These are phyloP conservation scores for Cancer borealis DNA, from an alignment of 2,888 invertebrate genomes.

Conservation along the genomic window DNA sequence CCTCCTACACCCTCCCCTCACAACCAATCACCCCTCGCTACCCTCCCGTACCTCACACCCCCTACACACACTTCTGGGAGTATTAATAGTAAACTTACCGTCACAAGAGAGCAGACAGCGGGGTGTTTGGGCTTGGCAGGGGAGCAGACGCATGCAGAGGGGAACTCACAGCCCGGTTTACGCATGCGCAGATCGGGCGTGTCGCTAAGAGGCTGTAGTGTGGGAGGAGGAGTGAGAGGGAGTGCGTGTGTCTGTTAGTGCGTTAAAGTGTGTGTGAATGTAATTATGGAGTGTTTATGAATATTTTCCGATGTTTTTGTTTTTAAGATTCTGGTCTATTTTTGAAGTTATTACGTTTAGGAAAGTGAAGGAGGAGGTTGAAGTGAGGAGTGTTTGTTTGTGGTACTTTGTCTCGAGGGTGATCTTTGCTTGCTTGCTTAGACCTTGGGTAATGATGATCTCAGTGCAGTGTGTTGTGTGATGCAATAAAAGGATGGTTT, in stretches of 20 bases:
- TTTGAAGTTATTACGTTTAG: no score
- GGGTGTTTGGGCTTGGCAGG: slow-evolving; percentile 2
- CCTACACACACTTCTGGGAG: not conserved
- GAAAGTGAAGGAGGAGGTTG: no score
- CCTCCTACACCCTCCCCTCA: not conserved
- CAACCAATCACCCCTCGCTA: not conserved
- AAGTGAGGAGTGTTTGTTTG: no score
- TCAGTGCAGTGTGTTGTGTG: not conserved
- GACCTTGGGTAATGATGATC: not conserved
- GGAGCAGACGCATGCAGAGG: not conserved
- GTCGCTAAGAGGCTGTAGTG: not conserved
- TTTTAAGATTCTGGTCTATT: not conserved
- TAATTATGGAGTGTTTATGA: not conserved
- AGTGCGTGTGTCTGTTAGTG: not conserved
- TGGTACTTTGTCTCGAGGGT: no score
- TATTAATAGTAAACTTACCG: not conserved
- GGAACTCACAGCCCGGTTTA: not conserved
- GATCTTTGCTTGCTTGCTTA: not conserved
- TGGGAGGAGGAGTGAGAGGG: not conserved
- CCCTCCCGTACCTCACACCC: not conserved
- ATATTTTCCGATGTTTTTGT: not conserved
- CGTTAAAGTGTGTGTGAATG: not conserved
- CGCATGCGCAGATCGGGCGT: not conserved
- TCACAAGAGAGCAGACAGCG: not conserved
- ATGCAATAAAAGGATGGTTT: no score